A percentile compares a stretch with the other conserved stretches of the same genome.
phyloP scores from a whole-genome alignment of 2,797 vertebrate genomes.

The Pampus argenteus region DNA sequence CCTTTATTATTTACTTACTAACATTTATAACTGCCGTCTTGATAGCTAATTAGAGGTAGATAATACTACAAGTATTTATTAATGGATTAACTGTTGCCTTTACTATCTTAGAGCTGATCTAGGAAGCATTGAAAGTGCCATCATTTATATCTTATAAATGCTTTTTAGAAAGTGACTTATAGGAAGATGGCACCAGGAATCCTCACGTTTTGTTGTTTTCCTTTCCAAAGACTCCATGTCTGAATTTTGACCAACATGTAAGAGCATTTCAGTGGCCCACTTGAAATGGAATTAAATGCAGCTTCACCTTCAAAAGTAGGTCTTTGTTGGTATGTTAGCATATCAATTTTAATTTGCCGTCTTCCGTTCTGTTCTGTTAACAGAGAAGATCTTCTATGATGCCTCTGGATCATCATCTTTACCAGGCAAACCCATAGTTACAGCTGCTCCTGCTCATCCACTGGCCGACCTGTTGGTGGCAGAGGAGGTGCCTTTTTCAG shows the following conservation, averaged over 20 bases:
- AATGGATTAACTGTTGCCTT: too few species aligned
- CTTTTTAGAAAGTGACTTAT: not conserved
- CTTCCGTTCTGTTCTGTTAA: conserved; percentile 46
- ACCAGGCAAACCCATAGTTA: conserved; percentile 79
- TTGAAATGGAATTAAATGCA: not conserved
- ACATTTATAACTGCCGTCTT: conserved; percentile 11
- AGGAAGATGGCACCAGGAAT: not conserved
- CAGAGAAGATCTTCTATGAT: conserved; percentile 82
- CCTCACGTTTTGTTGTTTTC: not conserved
- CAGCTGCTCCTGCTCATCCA: conserved; percentile 74
- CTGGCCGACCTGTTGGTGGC: conserved; percentile 85
- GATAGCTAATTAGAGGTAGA: not conserved
- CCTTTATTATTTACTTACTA: not conserved
- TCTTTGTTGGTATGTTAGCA: not conserved
- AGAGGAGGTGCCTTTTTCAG: conserved; percentile 84
- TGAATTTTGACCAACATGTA: not conserved
- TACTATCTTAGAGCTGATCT: too few species aligned
- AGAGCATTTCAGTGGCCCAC: not conserved
- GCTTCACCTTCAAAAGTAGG: not conserved
- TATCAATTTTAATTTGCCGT: conserved; percentile 9
- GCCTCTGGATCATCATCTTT: conserved; percentile 84
- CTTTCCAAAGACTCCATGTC: not conserved
- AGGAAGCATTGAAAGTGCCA: not conserved
- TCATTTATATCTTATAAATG: not conserved
- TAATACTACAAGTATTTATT: not conserved